Evolutionary conservation across 2,888 invertebrate species (phyloP).

Genomic region (Diarsia brunnea): DNA sequence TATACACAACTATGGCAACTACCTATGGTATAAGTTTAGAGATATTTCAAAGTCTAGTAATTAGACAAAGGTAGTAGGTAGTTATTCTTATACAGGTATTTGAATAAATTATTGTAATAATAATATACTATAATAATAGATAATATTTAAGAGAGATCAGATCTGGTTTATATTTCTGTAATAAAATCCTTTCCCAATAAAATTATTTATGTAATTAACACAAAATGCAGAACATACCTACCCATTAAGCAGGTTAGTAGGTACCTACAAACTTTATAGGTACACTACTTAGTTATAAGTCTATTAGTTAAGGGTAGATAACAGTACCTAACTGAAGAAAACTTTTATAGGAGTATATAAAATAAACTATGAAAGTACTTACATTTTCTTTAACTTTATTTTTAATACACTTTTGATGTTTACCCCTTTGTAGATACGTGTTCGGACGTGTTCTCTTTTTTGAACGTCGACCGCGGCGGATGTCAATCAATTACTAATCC

Average conservation of each 20-base stretch:
- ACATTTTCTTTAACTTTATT: constrained; percentile 20
- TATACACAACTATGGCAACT: background rate
- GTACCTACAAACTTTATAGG: no score
- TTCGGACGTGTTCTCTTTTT: constrained; percentile 11
- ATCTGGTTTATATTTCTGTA: background rate
- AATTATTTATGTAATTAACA: background rate
- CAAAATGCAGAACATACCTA: background rate
- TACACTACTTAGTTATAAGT: no score
- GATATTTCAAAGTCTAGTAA: background rate
- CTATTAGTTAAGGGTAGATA: background rate
- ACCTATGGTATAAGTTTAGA: background rate
- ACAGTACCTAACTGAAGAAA: background rate
- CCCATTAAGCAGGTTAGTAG: background rate
- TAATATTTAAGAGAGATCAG: background rate
- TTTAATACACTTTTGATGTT: background rate
- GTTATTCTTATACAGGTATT: background rate
- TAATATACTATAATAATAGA: background rate
- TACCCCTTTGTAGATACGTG: background rate
- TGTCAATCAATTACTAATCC: constrained; percentile 14
- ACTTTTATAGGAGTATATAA: no score
- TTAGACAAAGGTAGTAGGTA: no score
- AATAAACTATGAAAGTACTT: constrained; percentile 2
- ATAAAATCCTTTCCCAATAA: background rate
- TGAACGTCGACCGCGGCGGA: constrained; percentile 1
- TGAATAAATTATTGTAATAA: background rate